phyloP scores from a whole-genome alignment of 2,113 vertebrate genomes.

The Erythrolamprus reginae region DNA sequence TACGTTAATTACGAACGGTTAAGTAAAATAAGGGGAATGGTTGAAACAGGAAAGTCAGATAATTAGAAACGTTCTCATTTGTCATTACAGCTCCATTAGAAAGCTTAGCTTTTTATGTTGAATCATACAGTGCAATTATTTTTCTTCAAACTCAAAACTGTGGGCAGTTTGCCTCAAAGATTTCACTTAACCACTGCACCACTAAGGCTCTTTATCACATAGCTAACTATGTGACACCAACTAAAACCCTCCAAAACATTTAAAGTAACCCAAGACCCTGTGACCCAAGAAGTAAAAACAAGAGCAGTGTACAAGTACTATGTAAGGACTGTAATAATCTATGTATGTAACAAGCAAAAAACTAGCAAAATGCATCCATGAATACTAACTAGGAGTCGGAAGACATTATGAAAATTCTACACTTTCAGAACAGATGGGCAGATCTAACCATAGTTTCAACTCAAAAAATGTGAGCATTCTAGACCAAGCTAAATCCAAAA shows the following conservation, averaged over 20 bases:
- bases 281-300: background rate
- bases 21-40: slow-evolving; percentile 46
- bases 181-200: no score
- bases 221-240: background rate
- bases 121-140: background rate
- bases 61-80: background rate
- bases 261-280: background rate
- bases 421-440: background rate
- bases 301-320: background rate
- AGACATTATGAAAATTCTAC: background rate
- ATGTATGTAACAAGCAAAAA: background rate
- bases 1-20: slow-evolving; percentile 62
- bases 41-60: background rate
- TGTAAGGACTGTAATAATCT: background rate
- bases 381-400: background rate
- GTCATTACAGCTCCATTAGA: background rate
- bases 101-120: background rate
- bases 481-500: background rate
- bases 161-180: no score
- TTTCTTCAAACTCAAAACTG: background rate
- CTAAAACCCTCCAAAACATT: background rate
- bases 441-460: background rate
- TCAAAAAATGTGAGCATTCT: background rate
- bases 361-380: background rate
- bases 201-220: background rate